Conservation (phyloP, 2,797 vertebrate genomes). For the Sebastiscus tertius region DNA sequence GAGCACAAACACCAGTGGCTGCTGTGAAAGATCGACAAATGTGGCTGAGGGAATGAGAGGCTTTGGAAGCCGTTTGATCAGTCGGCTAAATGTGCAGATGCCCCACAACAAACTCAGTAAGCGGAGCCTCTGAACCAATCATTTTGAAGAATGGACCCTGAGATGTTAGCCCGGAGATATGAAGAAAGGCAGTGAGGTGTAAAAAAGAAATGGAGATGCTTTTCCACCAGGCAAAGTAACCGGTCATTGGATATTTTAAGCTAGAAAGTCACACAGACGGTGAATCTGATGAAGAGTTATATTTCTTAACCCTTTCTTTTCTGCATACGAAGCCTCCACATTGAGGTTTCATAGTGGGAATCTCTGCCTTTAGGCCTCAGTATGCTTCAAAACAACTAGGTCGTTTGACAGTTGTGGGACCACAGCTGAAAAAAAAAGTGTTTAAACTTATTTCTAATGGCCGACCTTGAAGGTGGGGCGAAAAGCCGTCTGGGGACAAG, state of each 20-base stretch:
- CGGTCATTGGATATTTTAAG: not conserved
- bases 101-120: conserved; percentile 10
- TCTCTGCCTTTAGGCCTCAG: not conserved
- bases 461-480: not conserved
- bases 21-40: conserved; percentile 25
- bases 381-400: not conserved
- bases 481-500: not conserved
- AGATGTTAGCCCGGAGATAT: conserved; percentile 15
- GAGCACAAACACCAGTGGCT: conserved; percentile 29
- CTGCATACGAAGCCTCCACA: not conserved
- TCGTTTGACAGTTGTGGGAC: not conserved
- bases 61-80: conserved; percentile 44
- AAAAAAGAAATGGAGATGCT: conserved; percentile 9
- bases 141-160: conserved; percentile 30
- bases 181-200: not conserved
- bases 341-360: not conserved
- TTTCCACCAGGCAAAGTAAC: not conserved
- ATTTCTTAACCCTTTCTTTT: not conserved
- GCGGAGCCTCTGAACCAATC: conserved; percentile 18
- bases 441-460: not conserved
- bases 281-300: not conserved
- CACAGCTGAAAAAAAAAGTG: not conserved
- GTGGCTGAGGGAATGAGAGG: conserved; percentile 22
- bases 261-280: not conserved
- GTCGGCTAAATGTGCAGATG: conserved; percentile 27